phyloP scores from a whole-genome alignment of 2,113 vertebrate genomes.

The Myiozetetes cayanensis region DNA sequence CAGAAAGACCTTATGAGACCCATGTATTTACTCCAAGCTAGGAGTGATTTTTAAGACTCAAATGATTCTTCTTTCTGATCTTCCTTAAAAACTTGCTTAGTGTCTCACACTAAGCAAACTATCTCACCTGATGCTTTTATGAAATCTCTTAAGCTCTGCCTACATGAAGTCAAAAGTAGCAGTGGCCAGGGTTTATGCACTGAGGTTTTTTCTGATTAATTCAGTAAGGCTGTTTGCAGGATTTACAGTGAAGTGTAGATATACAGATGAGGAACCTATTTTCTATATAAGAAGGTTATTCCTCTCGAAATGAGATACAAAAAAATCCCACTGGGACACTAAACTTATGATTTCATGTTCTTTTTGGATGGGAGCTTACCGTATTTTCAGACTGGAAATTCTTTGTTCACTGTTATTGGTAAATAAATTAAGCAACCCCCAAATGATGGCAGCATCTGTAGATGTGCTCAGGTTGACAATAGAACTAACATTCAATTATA shows the following conservation, averaged over 20 bases:
- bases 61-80: not conserved
- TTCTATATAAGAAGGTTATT: not conserved
- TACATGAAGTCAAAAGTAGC: not conserved
- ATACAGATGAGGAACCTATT: constrained; percentile 12
- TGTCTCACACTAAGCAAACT: not conserved
- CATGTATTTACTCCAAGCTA: not conserved
- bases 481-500: constrained; percentile 28
- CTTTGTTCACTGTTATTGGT: constrained; percentile 40
- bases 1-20: constrained; percentile 25
- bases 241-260: not conserved
- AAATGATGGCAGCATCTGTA: not conserved
- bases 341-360: constrained; percentile 13
- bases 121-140: not conserved
- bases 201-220: not conserved
- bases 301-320: not conserved
- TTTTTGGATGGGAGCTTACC: constrained; percentile 18
- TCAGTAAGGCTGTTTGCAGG: constrained; percentile 5
- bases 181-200: not conserved
- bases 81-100: not conserved
- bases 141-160: not conserved
- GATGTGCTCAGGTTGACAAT: constrained; percentile 45
- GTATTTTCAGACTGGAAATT: constrained; percentile 28
- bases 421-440: constrained; percentile 49
- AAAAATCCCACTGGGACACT: constrained; percentile 7
- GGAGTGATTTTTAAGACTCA: not conserved